Percentiles rank a stretch among this genome's conserved stretches.
These are phyloP conservation scores for Drosophila rellima DNA, from an alignment of 2,888 invertebrate species.

Conservation along the genomic window DNA sequence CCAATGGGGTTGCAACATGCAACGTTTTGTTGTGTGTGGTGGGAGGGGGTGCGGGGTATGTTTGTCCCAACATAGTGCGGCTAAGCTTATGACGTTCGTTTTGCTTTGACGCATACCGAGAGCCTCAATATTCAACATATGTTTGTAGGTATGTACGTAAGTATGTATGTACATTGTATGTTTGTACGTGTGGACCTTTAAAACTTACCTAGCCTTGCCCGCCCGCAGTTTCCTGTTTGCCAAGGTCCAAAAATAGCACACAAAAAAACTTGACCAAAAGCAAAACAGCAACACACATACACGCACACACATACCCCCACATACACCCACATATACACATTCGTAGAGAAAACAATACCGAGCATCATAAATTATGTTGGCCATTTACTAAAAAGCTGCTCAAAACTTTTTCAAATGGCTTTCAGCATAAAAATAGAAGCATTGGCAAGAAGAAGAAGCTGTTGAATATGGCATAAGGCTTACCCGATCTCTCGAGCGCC, in stretches of 20 bases:
- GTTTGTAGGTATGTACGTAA: neutral
- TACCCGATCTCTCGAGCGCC: constrained; percentile 48
- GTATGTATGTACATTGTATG: constrained; percentile 5
- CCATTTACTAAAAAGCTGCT: constrained; percentile 55
- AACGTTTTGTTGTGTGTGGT: neutral
- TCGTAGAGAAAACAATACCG: constrained; percentile 54
- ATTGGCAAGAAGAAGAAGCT: constrained; percentile 17
- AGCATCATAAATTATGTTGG: constrained; percentile 67
- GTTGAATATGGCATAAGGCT: constrained; percentile 31
- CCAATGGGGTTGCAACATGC: constrained; percentile 43
- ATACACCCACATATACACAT: constrained; percentile 13
- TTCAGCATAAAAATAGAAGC: constrained; percentile 52
- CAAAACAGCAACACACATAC: constrained; percentile 40
- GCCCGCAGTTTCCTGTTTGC: constrained; percentile 70
- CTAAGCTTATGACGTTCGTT: constrained; percentile 66
- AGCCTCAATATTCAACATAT: constrained; percentile 1
- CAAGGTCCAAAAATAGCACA: constrained; percentile 60
- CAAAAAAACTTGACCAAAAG: constrained; percentile 56
- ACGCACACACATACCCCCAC: constrained; percentile 12
- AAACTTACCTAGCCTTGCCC: constrained; percentile 32
- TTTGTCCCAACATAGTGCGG: constrained; percentile 10
- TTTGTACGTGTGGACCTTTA: constrained; percentile 29
- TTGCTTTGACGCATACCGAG: constrained; percentile 70
- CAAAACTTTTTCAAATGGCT: constrained; percentile 67
- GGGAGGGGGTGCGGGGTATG: neutral